These are phyloP conservation scores for Camponotus floridanus DNA, from an alignment of 1,140 invertebrate genomes.

Conservation along the genomic window DNA sequence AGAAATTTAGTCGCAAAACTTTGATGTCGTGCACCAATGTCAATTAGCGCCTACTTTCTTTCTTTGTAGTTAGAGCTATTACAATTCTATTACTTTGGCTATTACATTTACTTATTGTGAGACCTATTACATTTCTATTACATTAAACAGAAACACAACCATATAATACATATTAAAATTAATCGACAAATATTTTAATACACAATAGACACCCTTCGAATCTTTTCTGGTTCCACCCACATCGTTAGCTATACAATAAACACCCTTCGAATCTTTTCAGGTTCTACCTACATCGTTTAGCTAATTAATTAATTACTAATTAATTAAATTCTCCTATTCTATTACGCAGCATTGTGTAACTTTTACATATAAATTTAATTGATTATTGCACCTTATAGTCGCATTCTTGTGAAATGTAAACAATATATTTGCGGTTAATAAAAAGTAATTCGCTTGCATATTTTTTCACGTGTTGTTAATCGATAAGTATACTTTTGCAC, in stretches of 20 bases:
- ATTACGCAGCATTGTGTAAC: not conserved
- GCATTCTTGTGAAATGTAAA: not conserved
- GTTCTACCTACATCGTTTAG: not conserved
- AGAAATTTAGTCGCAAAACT: not conserved
- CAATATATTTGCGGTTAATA: not conserved
- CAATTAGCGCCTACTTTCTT: not conserved
- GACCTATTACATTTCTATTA: not conserved
- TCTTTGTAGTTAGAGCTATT: not conserved
- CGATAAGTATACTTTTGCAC: constrained; percentile 6
- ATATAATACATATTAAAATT: not conserved
- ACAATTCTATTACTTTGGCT: no score
- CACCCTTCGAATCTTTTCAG: not conserved
- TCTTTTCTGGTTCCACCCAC: not conserved
- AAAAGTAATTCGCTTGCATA: not conserved
- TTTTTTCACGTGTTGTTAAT: not conserved
- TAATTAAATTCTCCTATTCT: constrained; percentile 9
- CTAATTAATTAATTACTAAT: constrained; percentile 17
- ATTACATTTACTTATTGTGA: no score
- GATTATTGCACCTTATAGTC: not conserved
- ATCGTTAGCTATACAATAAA: not conserved
- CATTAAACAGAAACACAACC: not conserved
- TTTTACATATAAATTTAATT: not conserved
- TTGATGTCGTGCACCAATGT: not conserved
- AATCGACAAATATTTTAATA: not conserved
- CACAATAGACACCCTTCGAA: no score